Evolutionary conservation across 2,113 vertebrate species (phyloP).

Genomic region (Chinchilla lanigera): DNA sequence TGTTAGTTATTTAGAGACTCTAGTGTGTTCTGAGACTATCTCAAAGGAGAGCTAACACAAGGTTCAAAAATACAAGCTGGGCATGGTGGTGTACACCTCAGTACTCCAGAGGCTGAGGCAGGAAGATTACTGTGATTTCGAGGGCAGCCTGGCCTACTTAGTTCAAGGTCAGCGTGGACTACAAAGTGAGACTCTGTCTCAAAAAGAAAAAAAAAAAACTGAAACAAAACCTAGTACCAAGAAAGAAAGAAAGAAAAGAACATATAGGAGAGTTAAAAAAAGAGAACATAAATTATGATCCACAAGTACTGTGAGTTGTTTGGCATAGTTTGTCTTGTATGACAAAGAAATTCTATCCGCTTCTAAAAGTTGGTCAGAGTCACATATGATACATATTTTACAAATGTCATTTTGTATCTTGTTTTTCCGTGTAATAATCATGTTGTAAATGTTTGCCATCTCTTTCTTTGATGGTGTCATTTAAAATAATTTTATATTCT

Average conservation of each 20-base stretch:
- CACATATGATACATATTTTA: neutral
- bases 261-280: neutral
- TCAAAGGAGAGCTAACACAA: neutral
- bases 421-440: neutral
- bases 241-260: neutral
- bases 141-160: neutral
- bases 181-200: neutral
- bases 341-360: constrained; percentile 15
- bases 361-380: neutral
- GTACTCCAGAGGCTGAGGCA: neutral
- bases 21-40: neutral
- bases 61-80: neutral
- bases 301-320: neutral
- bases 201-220: neutral
- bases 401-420: neutral
- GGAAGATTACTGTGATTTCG: neutral
- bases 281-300: neutral
- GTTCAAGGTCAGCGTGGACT: neutral
- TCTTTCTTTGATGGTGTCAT: neutral
- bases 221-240: neutral
- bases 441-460: neutral
- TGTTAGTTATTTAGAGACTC: constrained; percentile 22
- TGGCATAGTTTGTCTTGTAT: neutral
- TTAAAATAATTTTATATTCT: constrained; percentile 18
- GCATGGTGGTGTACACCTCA: neutral